Conservation (phyloP, 2,888 invertebrate species). For the Agonopterix heracliana region DNA sequence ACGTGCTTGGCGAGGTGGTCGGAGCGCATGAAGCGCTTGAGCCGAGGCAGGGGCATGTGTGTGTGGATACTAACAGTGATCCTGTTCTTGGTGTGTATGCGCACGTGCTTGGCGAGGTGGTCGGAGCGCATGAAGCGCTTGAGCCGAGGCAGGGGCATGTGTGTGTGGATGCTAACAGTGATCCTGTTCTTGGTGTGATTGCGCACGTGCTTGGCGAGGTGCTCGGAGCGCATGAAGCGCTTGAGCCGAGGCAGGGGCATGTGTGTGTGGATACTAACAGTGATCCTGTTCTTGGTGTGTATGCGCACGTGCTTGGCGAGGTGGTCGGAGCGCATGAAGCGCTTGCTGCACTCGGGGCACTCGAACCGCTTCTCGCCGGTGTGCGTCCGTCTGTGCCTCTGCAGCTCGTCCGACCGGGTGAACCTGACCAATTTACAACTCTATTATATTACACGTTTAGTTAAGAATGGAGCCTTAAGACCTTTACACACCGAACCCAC, state of each 20-base stretch:
- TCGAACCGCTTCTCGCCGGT: slow-evolving; percentile 95
- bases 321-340: slow-evolving; percentile 95
- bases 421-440: slow-evolving; percentile 54
- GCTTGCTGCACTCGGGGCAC: slow-evolving; percentile 91
- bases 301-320: slow-evolving; percentile 93
- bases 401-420: slow-evolving; percentile 81
- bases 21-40: too few species aligned
- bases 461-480: not conserved
- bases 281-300: slow-evolving; percentile 77
- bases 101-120: slow-evolving; percentile 92
- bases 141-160: too few species aligned
- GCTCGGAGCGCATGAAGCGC: too few species aligned
- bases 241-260: too few species aligned
- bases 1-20: too few species aligned
- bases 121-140: slow-evolving; percentile 96
- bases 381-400: slow-evolving; percentile 92
- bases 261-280: slow-evolving; percentile 35
- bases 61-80: slow-evolving; percentile 42
- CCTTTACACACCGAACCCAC: too few species aligned
- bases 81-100: slow-evolving; percentile 82
- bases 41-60: too few species aligned
- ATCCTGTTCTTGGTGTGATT: too few species aligned
- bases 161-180: too few species aligned
- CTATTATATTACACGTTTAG: not conserved
- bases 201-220: too few species aligned